phyloP scores from a whole-genome alignment of 2,888 invertebrate genomes.

The Acleris holmiana region DNA sequence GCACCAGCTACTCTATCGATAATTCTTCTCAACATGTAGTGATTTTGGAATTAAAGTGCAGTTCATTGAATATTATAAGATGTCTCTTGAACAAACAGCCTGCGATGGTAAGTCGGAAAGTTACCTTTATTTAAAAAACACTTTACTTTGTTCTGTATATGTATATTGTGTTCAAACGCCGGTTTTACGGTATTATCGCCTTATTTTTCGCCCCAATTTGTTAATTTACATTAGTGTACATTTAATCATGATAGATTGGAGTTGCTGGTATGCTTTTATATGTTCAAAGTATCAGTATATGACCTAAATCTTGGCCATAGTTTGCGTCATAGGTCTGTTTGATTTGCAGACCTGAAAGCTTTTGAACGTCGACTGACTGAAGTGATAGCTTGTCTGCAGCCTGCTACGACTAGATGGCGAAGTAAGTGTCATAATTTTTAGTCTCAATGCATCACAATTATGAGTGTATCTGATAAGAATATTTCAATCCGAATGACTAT shows the following conservation, averaged over 20 bases:
- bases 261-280: too few relatives aligned
- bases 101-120: conserved; percentile 89
- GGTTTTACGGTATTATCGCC: conserved; percentile 6
- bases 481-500: too few relatives aligned
- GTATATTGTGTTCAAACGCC: not conserved
- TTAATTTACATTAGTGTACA: too few relatives aligned
- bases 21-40: conserved; percentile 36
- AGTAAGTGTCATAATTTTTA: conserved; percentile 84
- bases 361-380: conserved; percentile 98
- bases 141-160: not conserved
- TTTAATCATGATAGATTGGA: too few relatives aligned
- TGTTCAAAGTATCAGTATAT: too few relatives aligned
- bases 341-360: conserved; percentile 93
- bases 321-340: not conserved
- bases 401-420: conserved; percentile 97
- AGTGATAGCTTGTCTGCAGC: conserved; percentile 97
- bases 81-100: conserved; percentile 95
- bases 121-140: not conserved
- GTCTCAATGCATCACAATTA: too few relatives aligned
- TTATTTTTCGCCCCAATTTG: too few relatives aligned
- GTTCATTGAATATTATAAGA: conserved; percentile 57
- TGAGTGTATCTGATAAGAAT: not conserved
- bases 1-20: conserved; percentile 3
- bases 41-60: conserved; percentile 13
- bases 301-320: too few relatives aligned